Percentiles rank a stretch among this genome's conserved stretches.
Conservation (phyloP, 2,113 vertebrate genomes). For the Pycnonotus jocosus region DNA sequence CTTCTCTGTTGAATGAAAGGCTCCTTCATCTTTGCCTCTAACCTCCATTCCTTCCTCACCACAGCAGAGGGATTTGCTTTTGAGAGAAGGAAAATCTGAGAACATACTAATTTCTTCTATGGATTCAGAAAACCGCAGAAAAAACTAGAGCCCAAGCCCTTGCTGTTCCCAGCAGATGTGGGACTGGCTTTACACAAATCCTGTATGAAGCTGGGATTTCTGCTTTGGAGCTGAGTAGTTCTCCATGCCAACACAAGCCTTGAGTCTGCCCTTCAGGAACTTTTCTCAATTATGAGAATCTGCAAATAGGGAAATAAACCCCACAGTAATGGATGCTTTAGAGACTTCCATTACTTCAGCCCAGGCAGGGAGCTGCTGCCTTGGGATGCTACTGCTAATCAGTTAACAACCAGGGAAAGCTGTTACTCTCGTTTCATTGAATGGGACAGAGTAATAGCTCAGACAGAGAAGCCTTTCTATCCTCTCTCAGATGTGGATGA, state of each 20-base stretch:
- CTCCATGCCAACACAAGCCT: not conserved
- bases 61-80: slow-evolving; percentile 44
- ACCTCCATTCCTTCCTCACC: slow-evolving; percentile 52
- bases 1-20: slow-evolving; percentile 51
- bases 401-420: not conserved
- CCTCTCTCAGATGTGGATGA: not conserved
- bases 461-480: not conserved
- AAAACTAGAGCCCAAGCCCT: not conserved
- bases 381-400: not conserved
- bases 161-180: not conserved
- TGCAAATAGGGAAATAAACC: not conserved
- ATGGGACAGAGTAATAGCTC: not conserved
- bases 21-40: slow-evolving; percentile 43
- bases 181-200: not conserved
- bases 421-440: not conserved
- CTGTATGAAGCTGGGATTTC: not conserved
- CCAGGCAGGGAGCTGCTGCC: not conserved
- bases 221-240: not conserved
- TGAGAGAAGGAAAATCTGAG: slow-evolving; percentile 35
- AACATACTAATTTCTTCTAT: slow-evolving; percentile 28
- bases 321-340: not conserved
- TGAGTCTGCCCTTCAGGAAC: not conserved
- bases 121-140: slow-evolving; percentile 17
- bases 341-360: not conserved
- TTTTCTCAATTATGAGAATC: not conserved